These are phyloP conservation scores for Stegana nigrithorax DNA, from an alignment of 2,888 invertebrate genomes.

Conservation along the genomic window DNA sequence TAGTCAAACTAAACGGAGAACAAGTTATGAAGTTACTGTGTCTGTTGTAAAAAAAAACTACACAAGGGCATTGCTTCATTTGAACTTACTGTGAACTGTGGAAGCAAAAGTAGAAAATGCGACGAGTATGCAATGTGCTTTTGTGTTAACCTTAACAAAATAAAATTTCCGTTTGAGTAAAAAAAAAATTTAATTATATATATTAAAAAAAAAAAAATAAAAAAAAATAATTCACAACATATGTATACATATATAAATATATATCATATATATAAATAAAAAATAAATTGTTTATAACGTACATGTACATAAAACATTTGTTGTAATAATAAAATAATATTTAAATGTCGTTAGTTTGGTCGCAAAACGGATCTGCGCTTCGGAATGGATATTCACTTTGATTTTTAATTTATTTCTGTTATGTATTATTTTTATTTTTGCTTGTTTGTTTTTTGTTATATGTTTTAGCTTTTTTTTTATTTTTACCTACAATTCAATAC, in stretches of 20 bases:
- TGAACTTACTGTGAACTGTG: too few species aligned
- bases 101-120: too few species aligned
- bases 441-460: slow-evolving; percentile 16
- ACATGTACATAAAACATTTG: slow-evolving; percentile 34
- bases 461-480: slow-evolving; percentile 18
- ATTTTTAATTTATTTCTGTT: not conserved
- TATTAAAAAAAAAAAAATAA: slow-evolving; percentile 15
- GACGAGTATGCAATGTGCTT: too few species aligned
- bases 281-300: slow-evolving; percentile 26
- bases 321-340: slow-evolving; percentile 33
- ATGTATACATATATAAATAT: slow-evolving; percentile 21
- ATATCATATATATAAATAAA: not conserved
- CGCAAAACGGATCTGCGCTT: not conserved
- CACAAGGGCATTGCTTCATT: too few species aligned
- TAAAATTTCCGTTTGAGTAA: not conserved
- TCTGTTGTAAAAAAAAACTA: not conserved
- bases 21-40: not conserved
- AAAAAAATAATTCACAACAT: slow-evolving; percentile 25
- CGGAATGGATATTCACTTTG: slow-evolving; percentile 25
- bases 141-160: slow-evolving; percentile 3
- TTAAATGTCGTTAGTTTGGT: slow-evolving; percentile 27
- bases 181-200: not conserved
- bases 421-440: slow-evolving; percentile 10
- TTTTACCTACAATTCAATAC: slow-evolving; percentile 3
- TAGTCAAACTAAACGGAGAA: not conserved